phyloP scores from a whole-genome alignment of 2,797 vertebrate species.

The Hyperoplus immaculatus region DNA sequence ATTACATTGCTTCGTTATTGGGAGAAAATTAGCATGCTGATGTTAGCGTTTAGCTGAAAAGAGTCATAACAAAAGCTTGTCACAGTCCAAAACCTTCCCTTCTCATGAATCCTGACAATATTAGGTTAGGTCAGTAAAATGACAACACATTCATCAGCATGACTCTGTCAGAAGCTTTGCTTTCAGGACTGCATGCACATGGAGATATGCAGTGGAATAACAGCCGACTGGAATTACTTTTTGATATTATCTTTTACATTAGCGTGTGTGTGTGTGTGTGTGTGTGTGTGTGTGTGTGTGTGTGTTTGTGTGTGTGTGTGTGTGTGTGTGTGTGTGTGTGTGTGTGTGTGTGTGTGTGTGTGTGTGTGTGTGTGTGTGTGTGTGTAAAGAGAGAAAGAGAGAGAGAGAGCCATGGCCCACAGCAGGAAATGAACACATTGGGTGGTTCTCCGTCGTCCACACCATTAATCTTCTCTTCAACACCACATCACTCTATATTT shows the following conservation, averaged over 20 bases:
- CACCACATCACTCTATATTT: slow-evolving; percentile 21
- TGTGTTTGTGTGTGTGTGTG: neutral
- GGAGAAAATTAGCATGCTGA: neutral
- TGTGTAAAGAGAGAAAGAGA: neutral
- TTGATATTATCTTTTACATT: slow-evolving; percentile 48
- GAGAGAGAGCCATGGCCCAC: slow-evolving; percentile 5
- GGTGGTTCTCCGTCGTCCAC: slow-evolving; percentile 35
- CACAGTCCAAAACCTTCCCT: neutral
- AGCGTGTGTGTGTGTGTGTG: slow-evolving; percentile 1
- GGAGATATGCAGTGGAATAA: slow-evolving; percentile 25
- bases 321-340: no score
- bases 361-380: neutral
- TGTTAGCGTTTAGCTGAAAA: neutral
- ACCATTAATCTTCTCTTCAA: slow-evolving; percentile 51
- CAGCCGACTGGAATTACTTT: slow-evolving; percentile 21
- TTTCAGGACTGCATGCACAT: slow-evolving; percentile 16
- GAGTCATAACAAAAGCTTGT: slow-evolving; percentile 18
- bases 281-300: slow-evolving; percentile 1
- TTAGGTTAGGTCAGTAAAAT: slow-evolving; percentile 21
- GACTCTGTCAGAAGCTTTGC: slow-evolving; percentile 10
- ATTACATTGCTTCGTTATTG: no score
- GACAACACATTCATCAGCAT: slow-evolving; percentile 44
- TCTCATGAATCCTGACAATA: slow-evolving; percentile 11
- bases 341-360: neutral
- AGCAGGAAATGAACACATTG: slow-evolving; percentile 53